phyloP scores from a whole-genome alignment of 1,140 invertebrate genomes.

The Drosophila lacteicornis region DNA sequence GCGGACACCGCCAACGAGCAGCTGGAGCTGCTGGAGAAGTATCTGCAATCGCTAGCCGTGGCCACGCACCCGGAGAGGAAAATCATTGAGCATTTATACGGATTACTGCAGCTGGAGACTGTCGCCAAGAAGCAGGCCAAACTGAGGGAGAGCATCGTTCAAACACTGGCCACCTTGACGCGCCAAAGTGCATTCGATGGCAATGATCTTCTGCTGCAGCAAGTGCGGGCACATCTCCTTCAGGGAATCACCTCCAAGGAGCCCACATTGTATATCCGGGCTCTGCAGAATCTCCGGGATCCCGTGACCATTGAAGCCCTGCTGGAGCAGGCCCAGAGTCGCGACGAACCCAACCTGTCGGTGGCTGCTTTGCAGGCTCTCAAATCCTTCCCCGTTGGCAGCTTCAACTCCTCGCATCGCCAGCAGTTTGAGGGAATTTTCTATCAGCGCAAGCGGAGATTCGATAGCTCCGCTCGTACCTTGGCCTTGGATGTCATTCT shows the following conservation, averaged over 20 bases:
- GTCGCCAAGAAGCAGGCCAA: conserved; percentile 86
- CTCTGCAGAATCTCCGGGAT: conserved; percentile 89
- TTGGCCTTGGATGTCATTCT: conserved; percentile 91
- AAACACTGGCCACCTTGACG: conserved; percentile 88
- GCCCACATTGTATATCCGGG: conserved; percentile 87
- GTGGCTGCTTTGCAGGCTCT: conserved; percentile 89
- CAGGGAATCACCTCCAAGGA: conserved; percentile 68
- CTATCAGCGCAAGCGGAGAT: conserved; percentile 87
- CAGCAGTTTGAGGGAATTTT: conserved; percentile 87
- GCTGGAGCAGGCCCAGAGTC: conserved; percentile 85
- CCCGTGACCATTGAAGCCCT: conserved; percentile 87
- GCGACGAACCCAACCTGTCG: conserved; percentile 86
- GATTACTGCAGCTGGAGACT: conserved; percentile 78
- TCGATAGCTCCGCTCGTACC: conserved; percentile 90
- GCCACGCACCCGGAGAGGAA: conserved; percentile 87
- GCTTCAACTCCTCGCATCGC: conserved; percentile 81
- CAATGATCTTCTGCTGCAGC: conserved; percentile 56
- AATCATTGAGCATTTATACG: conserved; percentile 87
- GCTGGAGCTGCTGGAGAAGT: conserved; percentile 89
- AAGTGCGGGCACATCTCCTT: conserved; percentile 52
- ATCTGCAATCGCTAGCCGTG: conserved; percentile 90
- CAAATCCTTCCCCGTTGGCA: conserved; percentile 85
- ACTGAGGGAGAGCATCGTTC: conserved; percentile 88
- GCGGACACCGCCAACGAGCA: conserved; percentile 86
- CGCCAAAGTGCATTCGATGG: conserved; percentile 79